Evolutionary conservation across 2,888 invertebrate species (phyloP).

Genomic region (Fabriciana adippe): DNA sequence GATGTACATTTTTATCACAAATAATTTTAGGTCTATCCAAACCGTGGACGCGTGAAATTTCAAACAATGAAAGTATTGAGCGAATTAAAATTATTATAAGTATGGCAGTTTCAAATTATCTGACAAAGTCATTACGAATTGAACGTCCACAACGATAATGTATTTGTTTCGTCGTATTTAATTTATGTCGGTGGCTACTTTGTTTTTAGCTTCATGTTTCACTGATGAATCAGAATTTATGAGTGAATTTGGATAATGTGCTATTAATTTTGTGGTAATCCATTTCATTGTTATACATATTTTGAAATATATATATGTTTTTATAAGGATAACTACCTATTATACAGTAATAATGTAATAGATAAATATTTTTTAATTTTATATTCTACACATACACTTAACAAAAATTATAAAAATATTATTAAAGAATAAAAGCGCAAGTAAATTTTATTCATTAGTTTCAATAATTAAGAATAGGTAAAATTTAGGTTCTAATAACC

Average conservation of each 20-base stretch:
- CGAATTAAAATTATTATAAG: not conserved
- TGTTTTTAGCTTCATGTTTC: constrained; percentile 14
- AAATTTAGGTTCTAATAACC: constrained; percentile 17
- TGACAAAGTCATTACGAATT: constrained; percentile 10
- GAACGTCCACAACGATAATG: constrained; percentile 4
- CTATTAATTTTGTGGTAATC: constrained; percentile 14
- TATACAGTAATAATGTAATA: too few relatives aligned
- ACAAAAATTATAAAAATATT: too few relatives aligned
- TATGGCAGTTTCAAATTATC: not conserved
- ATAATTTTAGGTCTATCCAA: too few relatives aligned
- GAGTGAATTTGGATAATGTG: constrained; percentile 11
- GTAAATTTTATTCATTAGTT: not conserved
- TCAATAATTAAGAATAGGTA: constrained; percentile 6
- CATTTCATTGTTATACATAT: too few relatives aligned
- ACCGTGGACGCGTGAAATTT: too few relatives aligned
- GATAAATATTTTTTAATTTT: too few relatives aligned
- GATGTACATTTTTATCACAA: too few relatives aligned
- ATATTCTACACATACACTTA: too few relatives aligned
- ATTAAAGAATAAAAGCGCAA: too few relatives aligned
- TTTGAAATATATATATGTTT: too few relatives aligned
- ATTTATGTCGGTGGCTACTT: constrained; percentile 10
- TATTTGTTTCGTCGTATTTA: not conserved
- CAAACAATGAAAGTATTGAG: too few relatives aligned
- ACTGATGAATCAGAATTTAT: constrained; percentile 11
- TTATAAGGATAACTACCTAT: too few relatives aligned